A percentile compares a stretch with the other conserved stretches of the same genome.
phyloP scores from a whole-genome alignment of 2,888 invertebrate genomes.

The Rhimphoctona megacephalus region DNA sequence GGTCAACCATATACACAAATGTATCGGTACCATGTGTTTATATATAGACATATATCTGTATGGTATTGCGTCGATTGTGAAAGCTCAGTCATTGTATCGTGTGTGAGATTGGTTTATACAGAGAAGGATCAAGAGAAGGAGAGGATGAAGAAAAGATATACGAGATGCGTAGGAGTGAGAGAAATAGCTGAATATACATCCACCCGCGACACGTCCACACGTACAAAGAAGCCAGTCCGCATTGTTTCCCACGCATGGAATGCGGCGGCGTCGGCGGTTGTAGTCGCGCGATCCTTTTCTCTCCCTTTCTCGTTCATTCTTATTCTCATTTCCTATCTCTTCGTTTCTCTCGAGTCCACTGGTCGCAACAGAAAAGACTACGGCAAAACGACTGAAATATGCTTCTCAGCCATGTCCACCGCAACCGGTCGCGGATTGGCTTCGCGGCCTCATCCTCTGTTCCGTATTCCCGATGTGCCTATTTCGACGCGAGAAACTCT shows the following conservation, averaged over 20 bases:
- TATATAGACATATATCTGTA: background rate
- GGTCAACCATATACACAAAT: constrained; percentile 31
- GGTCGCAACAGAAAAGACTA: constrained; percentile 58
- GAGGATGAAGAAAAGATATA: constrained; percentile 3
- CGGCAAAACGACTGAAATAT: constrained; percentile 74
- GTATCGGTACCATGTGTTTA: constrained; percentile 1
- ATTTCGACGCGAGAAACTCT: constrained; percentile 70
- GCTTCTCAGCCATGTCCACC: constrained; percentile 76
- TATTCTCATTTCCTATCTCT: constrained; percentile 63
- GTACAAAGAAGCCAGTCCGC: constrained; percentile 82
- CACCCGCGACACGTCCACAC: constrained; percentile 79
- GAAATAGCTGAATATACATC: constrained; percentile 65
- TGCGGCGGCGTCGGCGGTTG: constrained; percentile 74
- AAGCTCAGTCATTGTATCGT: constrained; percentile 27
- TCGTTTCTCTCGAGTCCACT: constrained; percentile 55
- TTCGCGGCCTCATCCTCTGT: constrained; percentile 64
- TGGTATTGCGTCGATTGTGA: constrained; percentile 23
- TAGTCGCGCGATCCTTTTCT: constrained; percentile 71
- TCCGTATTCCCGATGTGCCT: constrained; percentile 61
- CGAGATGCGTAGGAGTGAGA: constrained; percentile 21
- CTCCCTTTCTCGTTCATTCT: constrained; percentile 29
- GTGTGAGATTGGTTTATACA: constrained; percentile 30
- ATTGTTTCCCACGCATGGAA: constrained; percentile 84
- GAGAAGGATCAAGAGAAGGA: constrained; percentile 30
- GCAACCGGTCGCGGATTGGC: constrained; percentile 76